These are phyloP conservation scores for Phrixothrix hirtus DNA, from an alignment of 2,888 invertebrate species.

Conservation along the genomic window DNA sequence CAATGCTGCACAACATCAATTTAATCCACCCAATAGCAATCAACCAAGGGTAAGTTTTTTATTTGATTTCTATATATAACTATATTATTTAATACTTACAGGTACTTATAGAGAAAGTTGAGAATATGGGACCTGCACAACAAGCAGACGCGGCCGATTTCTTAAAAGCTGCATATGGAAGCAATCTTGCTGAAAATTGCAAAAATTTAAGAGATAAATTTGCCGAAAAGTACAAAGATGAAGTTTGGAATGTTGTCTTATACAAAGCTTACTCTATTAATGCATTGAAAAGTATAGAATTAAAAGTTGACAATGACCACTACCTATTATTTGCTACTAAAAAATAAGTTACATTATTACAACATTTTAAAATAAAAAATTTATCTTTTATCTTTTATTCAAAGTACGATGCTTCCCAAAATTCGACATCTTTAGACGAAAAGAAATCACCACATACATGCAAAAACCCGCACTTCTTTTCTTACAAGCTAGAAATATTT, in stretches of 20 bases:
- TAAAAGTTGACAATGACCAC: conserved; percentile 9
- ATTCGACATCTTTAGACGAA: too few relatives aligned
- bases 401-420: too few relatives aligned
- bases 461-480: too few relatives aligned
- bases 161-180: neutral
- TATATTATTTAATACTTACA: neutral
- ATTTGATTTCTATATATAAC: neutral
- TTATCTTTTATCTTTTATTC: too few relatives aligned
- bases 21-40: neutral
- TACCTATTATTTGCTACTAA: conserved; percentile 15
- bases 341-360: too few relatives aligned
- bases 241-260: conserved; percentile 13
- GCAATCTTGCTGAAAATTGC: conserved; percentile 6
- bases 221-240: conserved; percentile 3
- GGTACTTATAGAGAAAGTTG: conserved; percentile 8
- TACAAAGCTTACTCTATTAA: conserved; percentile 15
- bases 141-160: conserved; percentile 11
- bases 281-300: conserved; percentile 10
- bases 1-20: neutral
- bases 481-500: too few relatives aligned
- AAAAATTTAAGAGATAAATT: conserved; percentile 4
- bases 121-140: conserved; percentile 6
- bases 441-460: too few relatives aligned
- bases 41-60: conserved; percentile 1
- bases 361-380: too few relatives aligned